A percentile compares a stretch with the other conserved stretches of the same genome.
Evolutionary conservation across 2,888 invertebrate genomes (phyloP).

Genomic region (Drosophila gaucha): DNA sequence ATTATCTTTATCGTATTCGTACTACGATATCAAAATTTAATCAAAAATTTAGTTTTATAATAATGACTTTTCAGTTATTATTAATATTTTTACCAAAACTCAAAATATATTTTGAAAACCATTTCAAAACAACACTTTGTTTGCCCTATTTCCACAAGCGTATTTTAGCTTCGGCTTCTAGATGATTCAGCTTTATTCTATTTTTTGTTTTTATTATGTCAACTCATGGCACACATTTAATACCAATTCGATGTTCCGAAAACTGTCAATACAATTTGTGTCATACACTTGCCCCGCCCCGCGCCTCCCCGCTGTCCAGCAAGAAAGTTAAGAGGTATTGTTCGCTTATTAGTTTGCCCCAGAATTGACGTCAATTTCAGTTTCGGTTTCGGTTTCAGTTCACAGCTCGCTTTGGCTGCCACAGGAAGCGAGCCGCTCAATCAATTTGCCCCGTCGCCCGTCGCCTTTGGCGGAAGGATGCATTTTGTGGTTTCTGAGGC

Average conservation of each 20-base stretch:
- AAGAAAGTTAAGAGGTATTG: slow-evolving; percentile 17
- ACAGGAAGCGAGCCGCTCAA: slow-evolving; percentile 45
- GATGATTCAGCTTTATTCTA: slow-evolving; percentile 1
- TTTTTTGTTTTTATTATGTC: slow-evolving; percentile 16
- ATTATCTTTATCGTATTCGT: no score
- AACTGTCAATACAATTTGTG: slow-evolving; percentile 35
- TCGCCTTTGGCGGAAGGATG: slow-evolving; percentile 45
- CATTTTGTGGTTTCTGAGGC: slow-evolving; percentile 37
- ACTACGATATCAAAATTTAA: background rate
- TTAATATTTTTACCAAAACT: no score
- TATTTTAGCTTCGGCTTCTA: background rate
- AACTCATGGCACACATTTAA: slow-evolving; percentile 39
- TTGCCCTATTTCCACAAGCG: background rate
- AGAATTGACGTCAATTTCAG: slow-evolving; percentile 45
- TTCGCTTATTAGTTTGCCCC: slow-evolving; percentile 47
- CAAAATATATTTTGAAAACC: background rate
- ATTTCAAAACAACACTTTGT: background rate
- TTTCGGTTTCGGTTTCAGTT: slow-evolving; percentile 25
- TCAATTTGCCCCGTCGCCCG: slow-evolving; percentile 17
- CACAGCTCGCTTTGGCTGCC: slow-evolving; percentile 8
- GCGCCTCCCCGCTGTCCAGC: background rate
- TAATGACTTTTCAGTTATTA: no score
- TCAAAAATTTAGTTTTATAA: background rate
- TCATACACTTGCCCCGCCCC: slow-evolving; percentile 6
- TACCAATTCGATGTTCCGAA: slow-evolving; percentile 24